Conservation (phyloP, 1,140 invertebrate species). For the Gonioctena quinquepunctata region DNA sequence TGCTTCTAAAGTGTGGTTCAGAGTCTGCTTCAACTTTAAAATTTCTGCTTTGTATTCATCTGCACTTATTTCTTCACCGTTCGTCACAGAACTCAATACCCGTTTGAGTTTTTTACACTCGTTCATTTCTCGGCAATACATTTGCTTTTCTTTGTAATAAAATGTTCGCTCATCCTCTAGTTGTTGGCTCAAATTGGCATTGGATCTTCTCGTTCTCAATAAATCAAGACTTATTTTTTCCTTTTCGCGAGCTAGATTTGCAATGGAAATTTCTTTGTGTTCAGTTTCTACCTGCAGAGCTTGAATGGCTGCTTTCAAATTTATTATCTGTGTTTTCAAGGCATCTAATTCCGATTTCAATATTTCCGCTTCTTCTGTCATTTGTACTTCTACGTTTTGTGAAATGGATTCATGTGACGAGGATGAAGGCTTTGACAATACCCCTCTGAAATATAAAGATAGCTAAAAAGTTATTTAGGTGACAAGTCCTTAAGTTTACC, state of each 20-base stretch:
- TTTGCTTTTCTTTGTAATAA: constrained; percentile 52
- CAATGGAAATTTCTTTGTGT: constrained; percentile 45
- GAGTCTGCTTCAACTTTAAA: constrained; percentile 41
- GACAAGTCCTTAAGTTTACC: too few species aligned
- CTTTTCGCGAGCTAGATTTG: constrained; percentile 42
- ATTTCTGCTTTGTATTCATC: constrained; percentile 40
- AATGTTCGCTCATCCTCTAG: constrained; percentile 50
- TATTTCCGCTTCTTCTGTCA: constrained; percentile 21
- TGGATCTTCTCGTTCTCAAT: constrained; percentile 44
- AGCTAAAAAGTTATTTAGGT: too few species aligned
- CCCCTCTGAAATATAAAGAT: constrained; percentile 24
- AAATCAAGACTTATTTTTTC: constrained; percentile 45
- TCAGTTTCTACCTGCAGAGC: constrained; percentile 43
- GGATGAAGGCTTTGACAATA: constrained; percentile 30
- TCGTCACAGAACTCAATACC: constrained; percentile 23
- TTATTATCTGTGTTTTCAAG: constrained; percentile 46
- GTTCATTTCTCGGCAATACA: constrained; percentile 52
- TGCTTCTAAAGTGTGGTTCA: constrained; percentile 52
- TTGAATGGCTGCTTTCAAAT: constrained; percentile 43
- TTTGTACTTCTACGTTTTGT: constrained; percentile 8
- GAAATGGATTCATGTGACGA: constrained; percentile 21
- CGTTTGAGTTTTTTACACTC: constrained; percentile 47
- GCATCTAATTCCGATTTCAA: constrained; percentile 37
- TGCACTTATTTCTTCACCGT: constrained; percentile 7
- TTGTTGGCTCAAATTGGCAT: constrained; percentile 44